Base-by-base conservation (phyloP, 2,797 vertebrate genomes). In the Gambelia wislizenii region DNA sequence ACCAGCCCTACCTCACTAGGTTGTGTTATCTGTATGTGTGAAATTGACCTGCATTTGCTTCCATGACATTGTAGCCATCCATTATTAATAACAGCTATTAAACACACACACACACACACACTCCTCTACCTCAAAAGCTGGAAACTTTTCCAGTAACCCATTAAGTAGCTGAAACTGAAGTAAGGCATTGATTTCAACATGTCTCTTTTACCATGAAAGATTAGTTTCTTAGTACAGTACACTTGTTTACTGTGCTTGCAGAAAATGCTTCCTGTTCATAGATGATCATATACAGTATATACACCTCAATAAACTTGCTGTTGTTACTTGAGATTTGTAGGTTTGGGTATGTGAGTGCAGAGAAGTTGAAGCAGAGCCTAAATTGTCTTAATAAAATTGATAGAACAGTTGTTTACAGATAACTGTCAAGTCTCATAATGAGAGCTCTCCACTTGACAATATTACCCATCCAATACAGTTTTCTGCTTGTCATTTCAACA, bases 401-500 rank as follows among this genome's bases (percentile, higher is more conserved):
- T 5, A 69, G 56, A 86, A 1, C 75, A 39, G 49, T 64, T 84
- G 33, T 88, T 91, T 39, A 72, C 77, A 82, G 67, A 67, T 14
- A 13, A 84, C 88, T 89, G 85, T 77, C 14, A 88, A 87, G 39
- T 80, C 69, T 81, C 77, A 56, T 2, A 83, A n/a, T 6, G 47
- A 84, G 67, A n/a, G 82, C 36, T 89, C 13, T 27, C 16, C 42
- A 33, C 6, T 56, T 56, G 44, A 89, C 4, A 42, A 67, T 61
- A 56, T n/a, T 22, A 90, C 80, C 20, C 49, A 80, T 87, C 39
- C 30, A 90, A 12, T 89, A 44, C 33, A 87, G 52, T 42, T 14
- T 89, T 92, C 30, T 87, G 6, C n/a, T 84, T 85, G 87, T 92
- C 44, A 77, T 39, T 64, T 91, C 87, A 61, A 89, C 9, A 78